Evolutionary conservation across 2,113 vertebrate genomes (phyloP), one percentile per base, ranked within the genome.

Genomic region (Oryctolagus cuniculus): DNA sequence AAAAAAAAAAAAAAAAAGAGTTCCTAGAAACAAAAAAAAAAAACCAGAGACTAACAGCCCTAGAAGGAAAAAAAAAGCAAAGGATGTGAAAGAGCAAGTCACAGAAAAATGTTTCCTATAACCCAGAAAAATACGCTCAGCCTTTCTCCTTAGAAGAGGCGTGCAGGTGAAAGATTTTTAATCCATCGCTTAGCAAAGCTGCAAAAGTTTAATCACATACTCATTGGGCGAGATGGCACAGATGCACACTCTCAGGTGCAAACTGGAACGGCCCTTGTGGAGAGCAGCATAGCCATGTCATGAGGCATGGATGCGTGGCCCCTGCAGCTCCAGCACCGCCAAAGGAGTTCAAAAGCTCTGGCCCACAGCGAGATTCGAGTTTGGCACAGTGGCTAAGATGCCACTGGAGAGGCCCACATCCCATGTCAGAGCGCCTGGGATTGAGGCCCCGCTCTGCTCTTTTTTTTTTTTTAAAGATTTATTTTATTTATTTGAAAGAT

Each of bases 31-130:
- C 19, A n/a, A n/a, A n/a, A n/a, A n/a, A 55, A 70, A 93, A 73
- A 85, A 44, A 53, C 44, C 31, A 61, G 78, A 31, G 53, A 77
- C 36, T 16, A 63, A 38, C 17, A 27, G 19, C 19, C 10, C 61
- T 72, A 69, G 77, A 90, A 91, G 70, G 80, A 86, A 89, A 72
- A 38, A n/a, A n/a, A 55, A 29, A 80, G 58, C 31, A 72, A 72
- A 93, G 44, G 22, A 90, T 85, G 74, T 5, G 25, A 83, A 94
- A 1, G 25, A 69, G 86, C 8, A 49, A 63, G 51, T 93, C 34
- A 84, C 61, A 92, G 58, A 22, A 34, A 10, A 89, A n/a, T 16
- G 4, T 88, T 91, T 97, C 74, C 80, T 84, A 55, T 6, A 66
- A 55, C 36, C 29, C 10, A 87, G 31, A 44, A 83, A 93, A 91